Percentiles rank a stretch among this genome's conserved stretches.
phyloP scores from a whole-genome alignment of 2,888 invertebrate species.

The Aleiodes leptofemur region DNA sequence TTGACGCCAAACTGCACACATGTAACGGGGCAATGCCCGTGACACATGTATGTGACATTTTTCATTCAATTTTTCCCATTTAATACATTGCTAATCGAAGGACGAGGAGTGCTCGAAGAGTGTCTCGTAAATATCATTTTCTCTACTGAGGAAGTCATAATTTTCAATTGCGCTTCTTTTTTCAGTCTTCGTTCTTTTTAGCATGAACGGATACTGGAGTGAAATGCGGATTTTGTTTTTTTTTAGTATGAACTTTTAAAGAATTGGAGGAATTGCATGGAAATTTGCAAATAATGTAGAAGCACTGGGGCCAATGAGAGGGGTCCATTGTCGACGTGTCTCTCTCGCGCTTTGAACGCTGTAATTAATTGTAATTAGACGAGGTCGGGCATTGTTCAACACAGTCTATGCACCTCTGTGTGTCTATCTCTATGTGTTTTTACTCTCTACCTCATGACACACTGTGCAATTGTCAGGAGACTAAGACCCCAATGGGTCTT shows the following conservation, averaged over 20 bases:
- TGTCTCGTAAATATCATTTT: constrained; percentile 3
- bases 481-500: background rate
- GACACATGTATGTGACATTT: constrained; percentile 29
- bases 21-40: constrained; percentile 35
- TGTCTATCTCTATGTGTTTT: background rate
- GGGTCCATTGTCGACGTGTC: constrained; percentile 43
- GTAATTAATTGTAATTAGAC: constrained; percentile 52
- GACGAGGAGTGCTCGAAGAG: background rate
- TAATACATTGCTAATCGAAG: background rate
- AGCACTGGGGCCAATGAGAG: constrained; percentile 16
- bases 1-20: constrained; percentile 35
- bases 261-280: background rate
- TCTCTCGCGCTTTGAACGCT: constrained; percentile 34
- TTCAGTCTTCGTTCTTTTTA: background rate
- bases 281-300: background rate
- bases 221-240: constrained; percentile 21
- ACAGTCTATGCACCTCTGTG: background rate
- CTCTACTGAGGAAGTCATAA: constrained; percentile 15
- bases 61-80: background rate
- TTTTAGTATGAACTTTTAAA: background rate
- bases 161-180: background rate
- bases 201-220: constrained; percentile 1
- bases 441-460: constrained; percentile 24
- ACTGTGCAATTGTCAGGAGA: constrained; percentile 17
- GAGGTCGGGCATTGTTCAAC: constrained; percentile 51